Evolutionary conservation across 1,140 invertebrate species (phyloP).

Genomic region (Drosophila bocqueti): DNA sequence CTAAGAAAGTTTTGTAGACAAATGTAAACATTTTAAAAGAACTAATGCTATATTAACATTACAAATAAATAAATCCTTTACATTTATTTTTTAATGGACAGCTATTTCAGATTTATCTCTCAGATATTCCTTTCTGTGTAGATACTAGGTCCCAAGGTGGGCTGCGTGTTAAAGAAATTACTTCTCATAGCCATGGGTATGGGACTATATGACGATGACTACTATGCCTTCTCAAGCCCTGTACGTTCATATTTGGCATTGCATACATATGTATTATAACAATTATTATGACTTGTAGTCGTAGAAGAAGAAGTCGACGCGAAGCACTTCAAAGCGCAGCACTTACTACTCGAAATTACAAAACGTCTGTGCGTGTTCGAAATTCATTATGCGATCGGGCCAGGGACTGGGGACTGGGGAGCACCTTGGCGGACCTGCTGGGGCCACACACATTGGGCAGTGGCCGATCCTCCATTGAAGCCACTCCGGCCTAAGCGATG

Average conservation of each 20-base stretch:
- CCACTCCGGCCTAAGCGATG: conserved; percentile 2
- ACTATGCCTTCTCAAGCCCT: background rate
- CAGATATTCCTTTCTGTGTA: conserved; percentile 8
- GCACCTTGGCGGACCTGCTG: conserved; percentile 26
- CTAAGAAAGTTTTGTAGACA: no score
- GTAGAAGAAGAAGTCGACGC: conserved; percentile 48
- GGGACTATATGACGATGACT: conserved; percentile 1
- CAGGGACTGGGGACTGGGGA: conserved; percentile 7
- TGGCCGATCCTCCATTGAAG: conserved; percentile 20
- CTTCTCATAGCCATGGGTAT: conserved; percentile 30
- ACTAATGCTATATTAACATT: background rate
- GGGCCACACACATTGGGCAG: conserved; percentile 25
- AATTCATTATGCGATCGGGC: conserved; percentile 74
- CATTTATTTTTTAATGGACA: no score
- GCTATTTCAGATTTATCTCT: background rate
- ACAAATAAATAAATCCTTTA: background rate
- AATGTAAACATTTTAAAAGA: no score
- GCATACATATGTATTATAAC: conserved; percentile 44
- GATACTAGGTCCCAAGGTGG: conserved; percentile 35
- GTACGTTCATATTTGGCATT: conserved; percentile 55
- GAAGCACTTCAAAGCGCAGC: conserved; percentile 72
- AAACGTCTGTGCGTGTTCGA: conserved; percentile 83
- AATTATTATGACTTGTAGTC: conserved; percentile 54
- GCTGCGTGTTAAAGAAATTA: conserved; percentile 62
- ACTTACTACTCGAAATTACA: conserved; percentile 81